phyloP scores from a whole-genome alignment of 1,140 invertebrate species.

The Gonioctena quinquepunctata region DNA sequence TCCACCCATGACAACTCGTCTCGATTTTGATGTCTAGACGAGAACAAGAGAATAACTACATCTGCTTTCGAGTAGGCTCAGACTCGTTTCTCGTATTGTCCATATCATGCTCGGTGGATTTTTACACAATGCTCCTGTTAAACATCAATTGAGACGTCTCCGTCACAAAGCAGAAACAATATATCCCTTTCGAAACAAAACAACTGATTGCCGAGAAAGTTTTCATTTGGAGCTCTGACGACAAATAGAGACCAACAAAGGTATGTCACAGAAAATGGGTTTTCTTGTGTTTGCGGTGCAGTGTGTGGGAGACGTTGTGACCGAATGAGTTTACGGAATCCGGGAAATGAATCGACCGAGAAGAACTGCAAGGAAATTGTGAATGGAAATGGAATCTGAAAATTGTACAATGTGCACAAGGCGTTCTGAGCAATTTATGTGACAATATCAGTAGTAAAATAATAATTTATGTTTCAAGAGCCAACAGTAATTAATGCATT shows the following conservation, averaged over 20 bases:
- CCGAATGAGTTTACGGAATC: background rate
- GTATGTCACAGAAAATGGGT: background rate
- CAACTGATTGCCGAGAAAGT: background rate
- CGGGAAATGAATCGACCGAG: too few species aligned
- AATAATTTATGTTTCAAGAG: too few species aligned
- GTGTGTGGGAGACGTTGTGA: background rate
- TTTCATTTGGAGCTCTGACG: background rate
- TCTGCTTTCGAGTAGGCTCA: background rate
- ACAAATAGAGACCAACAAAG: background rate
- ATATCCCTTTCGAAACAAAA: background rate
- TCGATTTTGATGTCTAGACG: background rate
- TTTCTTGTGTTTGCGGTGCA: too few species aligned
- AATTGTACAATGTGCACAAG: too few species aligned
- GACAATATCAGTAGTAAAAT: too few species aligned
- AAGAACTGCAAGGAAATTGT: too few species aligned
- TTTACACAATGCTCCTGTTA: slow-evolving; percentile 2
- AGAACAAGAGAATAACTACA: background rate
- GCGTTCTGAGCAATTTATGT: too few species aligned
- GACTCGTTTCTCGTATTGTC: background rate
- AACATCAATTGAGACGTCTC: slow-evolving; percentile 8
- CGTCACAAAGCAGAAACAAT: slow-evolving; percentile 3
- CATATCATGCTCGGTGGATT: background rate
- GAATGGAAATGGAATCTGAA: too few species aligned
- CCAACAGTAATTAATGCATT: too few species aligned
- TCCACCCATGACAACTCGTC: slow-evolving; percentile 3